phyloP scores from a whole-genome alignment of 2,888 invertebrate species.

The Barypeithes pellucidus region DNA sequence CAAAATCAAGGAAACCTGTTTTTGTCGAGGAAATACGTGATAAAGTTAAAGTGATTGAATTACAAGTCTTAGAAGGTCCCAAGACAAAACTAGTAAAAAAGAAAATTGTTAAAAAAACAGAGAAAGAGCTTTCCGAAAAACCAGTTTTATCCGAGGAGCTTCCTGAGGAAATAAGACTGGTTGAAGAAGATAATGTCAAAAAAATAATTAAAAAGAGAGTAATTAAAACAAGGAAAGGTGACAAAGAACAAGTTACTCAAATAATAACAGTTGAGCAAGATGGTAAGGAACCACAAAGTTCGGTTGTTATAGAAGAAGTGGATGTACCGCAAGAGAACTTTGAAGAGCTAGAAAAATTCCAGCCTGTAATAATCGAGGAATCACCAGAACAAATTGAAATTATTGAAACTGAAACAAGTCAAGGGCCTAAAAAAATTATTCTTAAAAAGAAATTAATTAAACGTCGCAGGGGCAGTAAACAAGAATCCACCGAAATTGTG shows the following conservation, averaged over 20 bases:
- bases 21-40: constrained; percentile 64
- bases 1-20: constrained; percentile 30
- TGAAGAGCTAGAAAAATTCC: constrained; percentile 61
- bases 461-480: constrained; percentile 65
- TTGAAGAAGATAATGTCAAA: constrained; percentile 56
- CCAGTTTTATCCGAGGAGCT: constrained; percentile 40
- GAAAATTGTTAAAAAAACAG: constrained; percentile 64
- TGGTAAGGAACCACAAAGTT: constrained; percentile 62
- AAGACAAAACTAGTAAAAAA: constrained; percentile 59
- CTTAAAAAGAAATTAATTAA: constrained; percentile 70
- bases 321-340: constrained; percentile 59
- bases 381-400: constrained; percentile 65
- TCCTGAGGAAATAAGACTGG: constrained; percentile 51
- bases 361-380: constrained; percentile 59
- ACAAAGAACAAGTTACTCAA: constrained; percentile 66
- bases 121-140: constrained; percentile 54
- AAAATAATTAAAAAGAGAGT: constrained; percentile 67
- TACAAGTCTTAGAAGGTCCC: constrained; percentile 50
- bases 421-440: constrained; percentile 58
- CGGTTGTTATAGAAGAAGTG: constrained; percentile 64
- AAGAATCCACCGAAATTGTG: constrained; percentile 66
- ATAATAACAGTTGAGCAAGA: constrained; percentile 61
- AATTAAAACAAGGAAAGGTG: constrained; percentile 69
- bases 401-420: constrained; percentile 62
- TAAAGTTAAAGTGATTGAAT: constrained; percentile 52